phyloP scores from a whole-genome alignment of 2,888 invertebrate species.

The Brachynemurus nebulosus region DNA sequence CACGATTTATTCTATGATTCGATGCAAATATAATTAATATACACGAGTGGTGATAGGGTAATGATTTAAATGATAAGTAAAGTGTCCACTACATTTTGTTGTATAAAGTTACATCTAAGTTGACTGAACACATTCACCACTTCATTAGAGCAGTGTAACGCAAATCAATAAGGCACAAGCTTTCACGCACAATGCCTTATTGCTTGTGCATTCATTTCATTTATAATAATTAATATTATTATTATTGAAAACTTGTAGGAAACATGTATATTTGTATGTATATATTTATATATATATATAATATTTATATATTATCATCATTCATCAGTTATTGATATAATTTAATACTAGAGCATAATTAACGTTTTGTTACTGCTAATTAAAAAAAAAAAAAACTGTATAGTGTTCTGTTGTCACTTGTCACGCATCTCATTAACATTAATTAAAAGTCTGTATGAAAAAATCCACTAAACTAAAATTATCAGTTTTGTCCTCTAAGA shows the following conservation, averaged over 20 bases:
- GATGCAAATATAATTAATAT: background rate
- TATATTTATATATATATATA: conserved; percentile 7
- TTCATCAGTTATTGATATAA: conserved; percentile 1
- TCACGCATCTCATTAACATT: too few species aligned
- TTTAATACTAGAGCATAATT: conserved; percentile 7
- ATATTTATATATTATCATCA: conserved; percentile 3
- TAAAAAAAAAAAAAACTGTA: too few species aligned
- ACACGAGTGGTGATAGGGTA: background rate
- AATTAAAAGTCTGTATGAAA: too few species aligned
- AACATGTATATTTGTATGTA: conserved; percentile 11
- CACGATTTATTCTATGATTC: conserved; percentile 1
- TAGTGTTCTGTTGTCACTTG: too few species aligned
- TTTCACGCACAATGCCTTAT: background rate
- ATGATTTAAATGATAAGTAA: conserved; percentile 1
- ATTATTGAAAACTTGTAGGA: conserved; percentile 12
- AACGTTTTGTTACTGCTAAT: conserved; percentile 1
- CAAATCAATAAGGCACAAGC: background rate
- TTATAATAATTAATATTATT: conserved; percentile 4
- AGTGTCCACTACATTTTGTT: conserved; percentile 11
- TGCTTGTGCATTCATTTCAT: conserved; percentile 3
- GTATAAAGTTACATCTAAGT: conserved; percentile 11
- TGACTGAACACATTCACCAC: conserved; percentile 25
- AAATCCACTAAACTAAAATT: too few species aligned
- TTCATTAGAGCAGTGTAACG: conserved; percentile 9
- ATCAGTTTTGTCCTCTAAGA: too few species aligned